Evolutionary conservation across 2,797 vertebrate species (phyloP).

Genomic region (Atherinosoma microstoma): DNA sequence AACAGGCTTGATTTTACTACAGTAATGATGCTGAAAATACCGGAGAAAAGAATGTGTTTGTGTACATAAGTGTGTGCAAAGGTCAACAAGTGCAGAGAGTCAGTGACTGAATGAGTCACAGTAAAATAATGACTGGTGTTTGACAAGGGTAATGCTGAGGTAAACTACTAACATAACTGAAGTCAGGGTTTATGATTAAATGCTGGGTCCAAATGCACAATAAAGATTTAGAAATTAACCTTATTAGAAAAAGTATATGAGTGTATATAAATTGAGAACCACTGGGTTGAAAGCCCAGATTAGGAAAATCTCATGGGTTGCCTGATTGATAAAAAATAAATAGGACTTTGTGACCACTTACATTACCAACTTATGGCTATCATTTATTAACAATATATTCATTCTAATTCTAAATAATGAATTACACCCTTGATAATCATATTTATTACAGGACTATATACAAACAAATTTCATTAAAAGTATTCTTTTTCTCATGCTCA

Average conservation of each 20-base stretch:
- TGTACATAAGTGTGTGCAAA: conserved; percentile 55
- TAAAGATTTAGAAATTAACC: neutral
- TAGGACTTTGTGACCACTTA: neutral
- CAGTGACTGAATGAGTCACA: conserved; percentile 35
- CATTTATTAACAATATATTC: neutral
- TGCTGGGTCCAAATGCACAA: neutral
- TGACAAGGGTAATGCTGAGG: neutral
- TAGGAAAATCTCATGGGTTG: neutral
- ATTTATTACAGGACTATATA: neutral
- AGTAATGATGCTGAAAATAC: conserved; percentile 72
- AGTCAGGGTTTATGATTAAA: neutral
- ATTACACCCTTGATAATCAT: neutral
- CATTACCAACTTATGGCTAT: neutral
- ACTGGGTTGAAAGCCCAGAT: neutral
- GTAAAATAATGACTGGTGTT: neutral
- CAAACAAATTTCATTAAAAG: neutral
- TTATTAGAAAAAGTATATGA: neutral
- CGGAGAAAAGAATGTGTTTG: conserved; percentile 15
- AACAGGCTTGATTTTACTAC: conserved; percentile 10
- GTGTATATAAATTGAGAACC: too few species aligned
- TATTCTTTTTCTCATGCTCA: too few species aligned
- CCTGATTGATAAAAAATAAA: neutral
- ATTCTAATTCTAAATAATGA: neutral
- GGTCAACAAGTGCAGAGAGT: conserved; percentile 65
- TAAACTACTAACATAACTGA: neutral